phyloP scores from a whole-genome alignment of 2,888 invertebrate genomes.

The Rhyacophila evoluta region DNA sequence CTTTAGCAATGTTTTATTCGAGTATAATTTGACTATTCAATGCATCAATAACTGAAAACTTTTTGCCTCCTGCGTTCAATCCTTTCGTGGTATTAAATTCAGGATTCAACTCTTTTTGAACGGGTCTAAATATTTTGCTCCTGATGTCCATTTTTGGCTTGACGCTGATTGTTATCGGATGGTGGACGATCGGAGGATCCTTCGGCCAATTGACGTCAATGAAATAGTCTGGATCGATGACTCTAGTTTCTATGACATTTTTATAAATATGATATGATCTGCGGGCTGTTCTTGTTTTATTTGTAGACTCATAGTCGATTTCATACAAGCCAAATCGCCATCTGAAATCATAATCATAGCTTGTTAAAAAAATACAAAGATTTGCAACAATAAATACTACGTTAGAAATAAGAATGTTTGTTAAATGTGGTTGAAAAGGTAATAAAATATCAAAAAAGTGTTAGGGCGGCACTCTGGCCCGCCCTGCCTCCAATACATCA shows the following conservation, averaged over 20 bases:
- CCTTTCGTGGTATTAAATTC: neutral
- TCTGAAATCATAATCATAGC: conserved; percentile 57
- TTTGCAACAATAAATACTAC: too few relatives aligned
- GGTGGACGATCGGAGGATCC: neutral
- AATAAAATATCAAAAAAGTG: too few relatives aligned
- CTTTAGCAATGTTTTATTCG: neutral
- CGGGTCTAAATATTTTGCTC: neutral
- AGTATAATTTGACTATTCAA: neutral
- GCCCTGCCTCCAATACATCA: too few relatives aligned
- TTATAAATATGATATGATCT: conserved; percentile 64
- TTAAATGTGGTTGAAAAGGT: too few relatives aligned
- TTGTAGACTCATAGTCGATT: conserved; percentile 70
- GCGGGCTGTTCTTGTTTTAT: conserved; percentile 68
- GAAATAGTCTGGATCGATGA: conserved; percentile 37
- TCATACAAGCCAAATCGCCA: conserved; percentile 70
- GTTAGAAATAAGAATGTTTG: too few relatives aligned
- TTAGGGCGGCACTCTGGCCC: too few relatives aligned
- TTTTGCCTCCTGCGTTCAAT: neutral
- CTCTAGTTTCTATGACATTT: conserved; percentile 60
- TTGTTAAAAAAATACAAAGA: too few relatives aligned
- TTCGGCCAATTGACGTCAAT: neutral
- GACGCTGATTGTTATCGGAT: neutral
- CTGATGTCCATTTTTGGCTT: neutral
- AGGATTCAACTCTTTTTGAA: neutral
- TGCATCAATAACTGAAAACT: neutral